A percentile compares a stretch with the other conserved stretches of the same genome.
phyloP scores from a whole-genome alignment of 2,888 invertebrate species.

The Mimas tiliae region DNA sequence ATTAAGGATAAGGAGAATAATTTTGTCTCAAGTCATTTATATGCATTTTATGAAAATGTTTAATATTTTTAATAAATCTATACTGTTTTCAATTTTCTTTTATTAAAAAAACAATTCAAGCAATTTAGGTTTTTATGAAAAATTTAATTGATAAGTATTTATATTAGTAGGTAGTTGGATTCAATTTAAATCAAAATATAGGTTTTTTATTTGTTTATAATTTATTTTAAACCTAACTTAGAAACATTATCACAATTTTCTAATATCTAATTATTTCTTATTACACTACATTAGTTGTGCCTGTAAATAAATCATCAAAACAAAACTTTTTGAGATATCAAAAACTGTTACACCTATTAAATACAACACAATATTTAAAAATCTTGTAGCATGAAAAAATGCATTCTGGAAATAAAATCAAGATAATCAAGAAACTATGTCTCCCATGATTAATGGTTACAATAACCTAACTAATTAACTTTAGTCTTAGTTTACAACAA shows the following conservation, averaged over 20 bases:
- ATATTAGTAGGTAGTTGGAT: background rate
- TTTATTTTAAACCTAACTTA: constrained; percentile 10
- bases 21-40: constrained; percentile 9
- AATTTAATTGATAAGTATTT: background rate
- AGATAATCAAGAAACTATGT: background rate
- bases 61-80: constrained; percentile 26
- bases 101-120: background rate
- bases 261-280: constrained; percentile 36
- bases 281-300: constrained; percentile 38
- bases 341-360: background rate
- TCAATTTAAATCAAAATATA: background rate
- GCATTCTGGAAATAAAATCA: background rate
- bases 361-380: background rate
- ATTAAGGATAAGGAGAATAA: constrained; percentile 36
- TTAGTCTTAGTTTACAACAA: too few species aligned
- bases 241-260: constrained; percentile 60
- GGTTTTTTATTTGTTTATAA: constrained; percentile 16
- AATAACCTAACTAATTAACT: too few species aligned
- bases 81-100: constrained; percentile 11
- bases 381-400: background rate
- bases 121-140: background rate
- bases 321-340: constrained; percentile 32
- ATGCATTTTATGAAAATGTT: constrained; percentile 14
- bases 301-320: constrained; percentile 51
- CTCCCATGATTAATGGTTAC: background rate